Base-by-base conservation (phyloP, 2,888 invertebrate species). In the Cryptosula pallasiana region DNA sequence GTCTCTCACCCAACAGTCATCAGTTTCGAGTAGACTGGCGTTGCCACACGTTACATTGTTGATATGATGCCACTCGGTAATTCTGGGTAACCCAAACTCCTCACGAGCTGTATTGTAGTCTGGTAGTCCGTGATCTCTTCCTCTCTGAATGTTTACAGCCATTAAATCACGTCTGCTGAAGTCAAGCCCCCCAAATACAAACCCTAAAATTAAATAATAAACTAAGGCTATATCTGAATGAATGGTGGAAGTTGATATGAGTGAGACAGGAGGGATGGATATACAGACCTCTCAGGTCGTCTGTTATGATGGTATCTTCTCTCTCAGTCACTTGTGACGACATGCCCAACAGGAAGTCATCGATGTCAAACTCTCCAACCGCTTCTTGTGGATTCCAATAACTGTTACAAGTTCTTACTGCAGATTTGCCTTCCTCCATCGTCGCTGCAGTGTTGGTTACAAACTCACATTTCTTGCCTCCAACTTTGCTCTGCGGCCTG, bases 261-360 rank as follows among this genome's bases (percentile, higher is more conserved):
- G n/a, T n/a, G n/a, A n/a, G 20, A 45, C 45, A 9, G 20, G 9
- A 20, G 45, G 9, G 45, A 20, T 45, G 20, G 45, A 45, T 9
- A 9, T 9, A 57, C 57, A 5, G 76, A 87, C 88, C 88, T 74
- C 98, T 88, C 0, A 98, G 92, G 85, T 99, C 99, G 0, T 95
- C 94, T 78, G 96, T 95, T 0, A 99, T 88, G 0, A 95, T 88
- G 0, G 93, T 91, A 83, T 99, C 99, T 84, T 98, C 98, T 58
- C 91, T 89, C 84, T 99, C 99, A 0, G 96, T 93, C 58, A 97
- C 88, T 85, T 99, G 98, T 0, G 96, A 95, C 0, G 93, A 88
- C 90, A 99, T 91, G 0, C 98, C 98, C 89, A 95, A 90, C 0
- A 98, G 87, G 32, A 97, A 89, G 83, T 36, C 29, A 36, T 70